phyloP scores from a whole-genome alignment of 2,113 vertebrate species.

The Cottus gobio region DNA sequence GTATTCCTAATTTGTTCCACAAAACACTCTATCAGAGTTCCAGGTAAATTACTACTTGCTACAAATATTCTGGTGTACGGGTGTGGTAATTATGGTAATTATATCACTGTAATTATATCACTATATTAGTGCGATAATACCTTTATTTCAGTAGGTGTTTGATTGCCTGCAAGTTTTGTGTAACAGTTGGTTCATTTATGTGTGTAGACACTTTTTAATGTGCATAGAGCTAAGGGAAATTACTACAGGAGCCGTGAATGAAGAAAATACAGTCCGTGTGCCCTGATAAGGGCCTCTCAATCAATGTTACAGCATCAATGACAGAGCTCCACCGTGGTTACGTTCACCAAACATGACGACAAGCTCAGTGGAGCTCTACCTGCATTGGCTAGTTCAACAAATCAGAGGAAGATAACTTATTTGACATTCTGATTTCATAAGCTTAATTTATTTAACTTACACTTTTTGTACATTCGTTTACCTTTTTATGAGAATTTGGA shows the following conservation, averaged over 20 bases:
- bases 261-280: background rate
- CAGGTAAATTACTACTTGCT: conserved; percentile 14
- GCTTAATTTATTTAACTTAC: background rate
- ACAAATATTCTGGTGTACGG: background rate
- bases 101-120: conserved; percentile 45
- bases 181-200: conserved; percentile 23
- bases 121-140: conserved; percentile 27
- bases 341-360: background rate
- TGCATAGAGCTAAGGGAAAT: conserved; percentile 10
- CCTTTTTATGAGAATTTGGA: background rate
- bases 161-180: conserved; percentile 31
- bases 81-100: conserved; percentile 46
- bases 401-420: background rate
- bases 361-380: background rate
- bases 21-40: conserved; percentile 1
- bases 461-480: background rate
- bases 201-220: background rate
- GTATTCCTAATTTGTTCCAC: background rate
- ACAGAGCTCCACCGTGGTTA: background rate
- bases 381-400: background rate
- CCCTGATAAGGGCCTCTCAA: background rate
- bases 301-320: conserved; percentile 6
- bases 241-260: background rate
- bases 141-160: conserved; percentile 1
- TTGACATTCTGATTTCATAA: background rate